These are phyloP conservation scores for Papilio aristodemus DNA, from an alignment of 1,140 invertebrate species.

Conservation along the genomic window DNA sequence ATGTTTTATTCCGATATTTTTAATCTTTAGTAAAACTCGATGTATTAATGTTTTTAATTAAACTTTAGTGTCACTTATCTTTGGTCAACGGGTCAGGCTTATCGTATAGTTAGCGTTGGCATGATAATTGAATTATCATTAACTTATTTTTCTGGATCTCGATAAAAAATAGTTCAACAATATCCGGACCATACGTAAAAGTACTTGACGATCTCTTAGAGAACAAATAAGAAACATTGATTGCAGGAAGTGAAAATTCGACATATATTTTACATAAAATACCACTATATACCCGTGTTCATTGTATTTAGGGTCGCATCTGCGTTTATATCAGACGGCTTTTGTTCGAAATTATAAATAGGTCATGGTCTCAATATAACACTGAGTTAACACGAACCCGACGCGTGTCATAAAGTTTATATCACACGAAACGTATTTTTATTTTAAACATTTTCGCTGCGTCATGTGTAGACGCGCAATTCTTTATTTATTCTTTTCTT, in stretches of 20 bases:
- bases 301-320: background rate
- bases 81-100: background rate
- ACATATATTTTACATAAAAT: no score
- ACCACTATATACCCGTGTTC: no score
- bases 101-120: background rate
- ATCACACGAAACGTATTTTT: constrained; percentile 5
- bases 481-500: background rate
- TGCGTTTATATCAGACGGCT: background rate
- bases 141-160: no score
- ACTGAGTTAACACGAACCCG: background rate
- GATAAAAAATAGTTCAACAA: no score
- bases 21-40: background rate
- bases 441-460: background rate
- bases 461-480: background rate
- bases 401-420: background rate
- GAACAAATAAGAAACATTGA: no score
- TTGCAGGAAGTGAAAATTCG: no score
- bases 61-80: background rate
- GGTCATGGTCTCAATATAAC: constrained; percentile 4
- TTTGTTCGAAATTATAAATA: background rate
- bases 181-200: no score
- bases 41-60: background rate
- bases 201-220: no score
- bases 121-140: background rate
- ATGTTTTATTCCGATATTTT: background rate